Conservation (phyloP, 2,797 vertebrate species). For the Eremophila alpestris region DNA sequence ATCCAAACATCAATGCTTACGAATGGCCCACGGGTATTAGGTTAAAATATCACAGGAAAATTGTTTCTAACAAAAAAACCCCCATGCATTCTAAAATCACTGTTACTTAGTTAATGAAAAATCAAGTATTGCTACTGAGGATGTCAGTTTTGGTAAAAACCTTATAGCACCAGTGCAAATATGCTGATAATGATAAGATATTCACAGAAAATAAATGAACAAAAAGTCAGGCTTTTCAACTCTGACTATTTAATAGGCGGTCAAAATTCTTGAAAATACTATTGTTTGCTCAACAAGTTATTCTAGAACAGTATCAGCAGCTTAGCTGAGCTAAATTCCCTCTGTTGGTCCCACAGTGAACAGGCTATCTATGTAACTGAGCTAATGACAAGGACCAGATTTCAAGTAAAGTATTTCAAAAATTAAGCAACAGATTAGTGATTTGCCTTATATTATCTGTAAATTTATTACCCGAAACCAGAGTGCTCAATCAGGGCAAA, state of each 20-base stretch:
- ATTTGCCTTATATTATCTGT: not conserved
- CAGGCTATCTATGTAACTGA: not conserved
- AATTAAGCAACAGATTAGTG: not conserved
- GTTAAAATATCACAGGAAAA: conserved; percentile 7
- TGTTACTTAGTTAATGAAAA: not conserved
- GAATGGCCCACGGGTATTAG: not conserved
- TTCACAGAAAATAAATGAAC: not conserved
- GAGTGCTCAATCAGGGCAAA: not conserved
- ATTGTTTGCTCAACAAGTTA: not conserved
- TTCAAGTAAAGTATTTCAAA: not conserved
- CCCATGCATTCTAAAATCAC: not conserved
- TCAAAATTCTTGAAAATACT: not conserved
- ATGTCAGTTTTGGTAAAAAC: not conserved
- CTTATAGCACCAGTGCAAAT: not conserved
- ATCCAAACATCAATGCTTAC: not conserved
- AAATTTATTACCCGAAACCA: conserved; percentile 13
- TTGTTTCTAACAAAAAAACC: not conserved
- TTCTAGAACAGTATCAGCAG: not conserved
- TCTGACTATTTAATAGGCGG: not conserved
- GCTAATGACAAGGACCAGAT: not conserved
- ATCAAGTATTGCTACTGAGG: not conserved
- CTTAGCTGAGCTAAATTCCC: not conserved
- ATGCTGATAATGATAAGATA: not conserved
- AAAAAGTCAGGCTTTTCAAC: not conserved
- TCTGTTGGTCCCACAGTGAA: not conserved